Evolutionary conservation across 2,888 invertebrate species (phyloP), one percentile per base, ranked within the genome.

Genomic region (Chymomyza procnemis): DNA sequence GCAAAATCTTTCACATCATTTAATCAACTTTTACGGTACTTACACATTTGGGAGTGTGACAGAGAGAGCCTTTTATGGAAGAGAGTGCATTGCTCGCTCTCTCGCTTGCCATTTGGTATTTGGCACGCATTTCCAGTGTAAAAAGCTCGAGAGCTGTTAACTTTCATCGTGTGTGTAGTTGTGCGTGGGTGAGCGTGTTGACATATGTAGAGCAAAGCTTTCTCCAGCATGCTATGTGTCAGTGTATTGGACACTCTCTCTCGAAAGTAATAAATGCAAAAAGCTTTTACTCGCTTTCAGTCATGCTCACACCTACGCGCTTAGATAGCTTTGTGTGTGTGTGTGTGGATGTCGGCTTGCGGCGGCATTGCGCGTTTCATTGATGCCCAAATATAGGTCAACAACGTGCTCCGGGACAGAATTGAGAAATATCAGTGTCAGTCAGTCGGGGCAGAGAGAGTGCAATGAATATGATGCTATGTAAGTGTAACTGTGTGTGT

Each of bases 381-480:
- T 88, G 89, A 88, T 89, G 87, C 78, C 79, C 75, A 87, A 89
- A 90, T 89, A 87, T 90, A 88, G 89, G 89, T 90, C 89, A 89
- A 88, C 89, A 88, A 85, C 79, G 87, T 88, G 87, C 75, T 88
- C 75, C 79, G 79, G 77, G 79, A 79, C 54, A 54, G 75, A 64
- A 67, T 79, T 80, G 74, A 62, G 75, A 64, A 67, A 69, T 70
- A 74, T 71, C 70, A 66, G 70, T 67, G 74, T 66, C 61, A 67
- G 58, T 54, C 54, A 54, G 21, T 22, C 6, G 19, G 52, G 58
- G 47, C 64, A 60, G 57, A 34, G 41, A 41, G 16, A 16, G 18
- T 22, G 18, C 77, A 74, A 55, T 64, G 64, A 55, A 64, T 73
- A 69, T 71, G 71, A 72, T 68, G 69, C 64, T 67, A 69, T 58